Percentiles rank a stretch among this genome's conserved stretches.
Evolutionary conservation across 2,113 vertebrate genomes (phyloP).

Genomic region (Microcebus ravelobensis): DNA sequence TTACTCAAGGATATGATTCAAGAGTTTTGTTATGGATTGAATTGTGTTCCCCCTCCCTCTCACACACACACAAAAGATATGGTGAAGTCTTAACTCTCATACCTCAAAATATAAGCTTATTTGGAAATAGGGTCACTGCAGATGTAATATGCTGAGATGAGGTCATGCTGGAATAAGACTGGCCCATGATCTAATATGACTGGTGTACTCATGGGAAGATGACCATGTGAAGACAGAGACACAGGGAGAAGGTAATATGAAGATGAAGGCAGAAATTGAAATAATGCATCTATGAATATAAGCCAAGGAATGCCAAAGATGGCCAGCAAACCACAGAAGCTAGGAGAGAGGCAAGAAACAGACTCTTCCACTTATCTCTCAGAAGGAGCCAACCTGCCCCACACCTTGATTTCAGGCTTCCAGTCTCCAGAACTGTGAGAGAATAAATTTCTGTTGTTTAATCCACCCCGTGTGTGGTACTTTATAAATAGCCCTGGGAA

Average conservation of each 20-base stretch:
- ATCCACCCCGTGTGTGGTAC: background rate
- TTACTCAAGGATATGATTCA: background rate
- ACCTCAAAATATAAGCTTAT: background rate
- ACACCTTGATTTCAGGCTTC: background rate
- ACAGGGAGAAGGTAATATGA: background rate
- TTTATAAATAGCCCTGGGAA: background rate
- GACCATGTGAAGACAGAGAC: background rate
- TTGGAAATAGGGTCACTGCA: background rate
- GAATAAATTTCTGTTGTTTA: background rate
- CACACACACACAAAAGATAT: background rate
- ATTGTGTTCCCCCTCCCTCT: background rate
- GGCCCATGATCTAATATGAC: background rate
- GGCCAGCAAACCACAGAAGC: background rate
- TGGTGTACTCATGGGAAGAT: background rate
- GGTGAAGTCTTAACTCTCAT: background rate
- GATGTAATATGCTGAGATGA: background rate
- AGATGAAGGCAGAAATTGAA: background rate
- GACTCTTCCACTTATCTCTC: background rate
- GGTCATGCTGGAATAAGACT: background rate
- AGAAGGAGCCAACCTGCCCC: background rate
- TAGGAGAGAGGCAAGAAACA: background rate
- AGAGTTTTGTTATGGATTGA: background rate
- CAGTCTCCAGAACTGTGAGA: background rate
- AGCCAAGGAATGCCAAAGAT: background rate
- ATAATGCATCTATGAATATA: background rate